Evolutionary conservation across 1,140 invertebrate genomes (phyloP), one percentile per base, ranked within the genome.

Genomic region (Heliothis virescens): DNA sequence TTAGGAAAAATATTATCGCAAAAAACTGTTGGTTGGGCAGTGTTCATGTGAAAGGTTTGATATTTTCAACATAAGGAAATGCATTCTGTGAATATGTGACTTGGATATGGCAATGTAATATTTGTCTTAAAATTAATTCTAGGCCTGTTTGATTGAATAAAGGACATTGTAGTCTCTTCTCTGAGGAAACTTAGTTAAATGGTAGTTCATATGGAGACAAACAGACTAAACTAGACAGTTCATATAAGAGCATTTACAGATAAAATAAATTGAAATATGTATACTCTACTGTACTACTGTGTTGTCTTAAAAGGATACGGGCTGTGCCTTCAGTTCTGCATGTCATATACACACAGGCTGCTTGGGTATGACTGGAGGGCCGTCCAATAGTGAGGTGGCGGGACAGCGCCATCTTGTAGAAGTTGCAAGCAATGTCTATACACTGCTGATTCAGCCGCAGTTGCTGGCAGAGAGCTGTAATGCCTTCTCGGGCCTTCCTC

Each of bases 321-420:
- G 98, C 96, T 80, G 99, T 99, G 78, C 97, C 97, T 95, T 99
- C 98, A 21, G 98, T 98, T 80, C 99, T 95, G 88, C 99, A 99
- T 2, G 98, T 99, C 83, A 99, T 98, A 89, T 99, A 99, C 10
- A 99, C 97, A 95, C 99, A 99, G 59, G 99, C 99, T 75, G 99
- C 99, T 91, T 99, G 97, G 79, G 99, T 98, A 87, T 98, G 98
- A n/a, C 96, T 96, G 85, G 98, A 97, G 82, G 97, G 98, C 29
- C 99, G 95, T 48, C 99, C 99, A 87, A 98, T 96, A 0, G 99
- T 99, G 21, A 99, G 95, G 89, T 98, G 96, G 82, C 97, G 94
- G 65, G 96, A 96, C n/a, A 99, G 92, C 41, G 99, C 99, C 97
- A 99, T 97, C 95, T 99, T 99, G 92, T 99, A 99, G 94, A 99